Conservation (phyloP, 1,140 invertebrate genomes). For the Cydia amplana region DNA sequence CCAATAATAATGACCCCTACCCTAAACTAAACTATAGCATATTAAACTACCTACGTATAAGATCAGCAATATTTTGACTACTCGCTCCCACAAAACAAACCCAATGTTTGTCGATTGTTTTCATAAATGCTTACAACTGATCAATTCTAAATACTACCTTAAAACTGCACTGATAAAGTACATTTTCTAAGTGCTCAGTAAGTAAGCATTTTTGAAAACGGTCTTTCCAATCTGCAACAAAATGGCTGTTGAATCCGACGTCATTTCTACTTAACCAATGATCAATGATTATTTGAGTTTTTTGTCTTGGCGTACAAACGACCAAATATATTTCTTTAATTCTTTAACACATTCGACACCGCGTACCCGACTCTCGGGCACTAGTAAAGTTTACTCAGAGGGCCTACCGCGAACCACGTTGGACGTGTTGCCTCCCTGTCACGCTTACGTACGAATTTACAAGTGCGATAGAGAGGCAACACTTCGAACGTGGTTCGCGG, state of each 20-base stretch:
- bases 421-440: too few relatives aligned
- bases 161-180: background rate
- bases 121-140: background rate
- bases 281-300: too few relatives aligned
- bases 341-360: too few relatives aligned
- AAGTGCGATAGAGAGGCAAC: too few relatives aligned
- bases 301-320: too few relatives aligned
- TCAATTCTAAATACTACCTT: background rate
- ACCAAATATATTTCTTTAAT: too few relatives aligned
- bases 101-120: conserved; percentile 34
- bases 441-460: too few relatives aligned
- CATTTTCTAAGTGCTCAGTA: background rate
- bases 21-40: conserved; percentile 36
- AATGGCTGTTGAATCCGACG: background rate
- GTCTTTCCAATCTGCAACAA: background rate
- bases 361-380: too few relatives aligned
- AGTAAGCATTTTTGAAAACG: conserved; percentile 1
- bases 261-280: too few relatives aligned
- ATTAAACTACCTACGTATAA: conserved; percentile 35
- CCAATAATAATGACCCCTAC: conserved; percentile 32
- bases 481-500: too few relatives aligned
- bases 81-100: conserved; percentile 34
- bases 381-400: too few relatives aligned
- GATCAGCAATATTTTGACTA: conserved; percentile 42
- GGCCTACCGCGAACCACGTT: too few relatives aligned